phyloP scores from a whole-genome alignment of 2,797 vertebrate species.

The Peromyscus attwateri region DNA sequence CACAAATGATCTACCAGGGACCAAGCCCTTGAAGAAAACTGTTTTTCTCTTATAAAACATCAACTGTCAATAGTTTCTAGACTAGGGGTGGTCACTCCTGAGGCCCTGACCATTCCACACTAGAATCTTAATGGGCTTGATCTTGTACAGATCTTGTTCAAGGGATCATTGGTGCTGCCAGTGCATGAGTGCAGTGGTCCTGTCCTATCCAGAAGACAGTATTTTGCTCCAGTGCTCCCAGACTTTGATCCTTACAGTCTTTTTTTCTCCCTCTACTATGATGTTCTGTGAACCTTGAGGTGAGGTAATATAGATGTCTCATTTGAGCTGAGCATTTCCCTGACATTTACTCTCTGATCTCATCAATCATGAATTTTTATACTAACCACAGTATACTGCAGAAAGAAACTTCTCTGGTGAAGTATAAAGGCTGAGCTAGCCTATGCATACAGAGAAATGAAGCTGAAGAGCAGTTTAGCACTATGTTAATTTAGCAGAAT shows the following conservation, averaged over 20 bases:
- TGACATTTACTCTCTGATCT: not conserved
- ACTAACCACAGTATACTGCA: not conserved
- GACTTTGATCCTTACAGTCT: not conserved
- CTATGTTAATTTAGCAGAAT: not conserved
- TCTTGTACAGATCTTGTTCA: not conserved
- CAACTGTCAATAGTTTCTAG: not conserved
- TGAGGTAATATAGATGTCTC: not conserved
- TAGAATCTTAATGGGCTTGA: not conserved
- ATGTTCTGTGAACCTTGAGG: not conserved
- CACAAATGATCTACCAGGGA: not conserved
- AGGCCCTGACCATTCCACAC: not conserved
- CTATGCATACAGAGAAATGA: too few relatives aligned
- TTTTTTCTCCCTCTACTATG: not conserved
- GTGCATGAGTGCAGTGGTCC: too few relatives aligned
- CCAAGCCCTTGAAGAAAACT: not conserved
- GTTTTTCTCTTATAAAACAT: not conserved
- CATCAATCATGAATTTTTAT: not conserved
- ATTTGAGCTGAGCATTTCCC: not conserved
- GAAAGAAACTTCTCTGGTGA: not conserved
- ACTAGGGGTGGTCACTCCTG: too few relatives aligned
- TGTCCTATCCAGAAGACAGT: not conserved
- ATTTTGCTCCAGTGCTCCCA: not conserved
- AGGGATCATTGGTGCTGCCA: not conserved
- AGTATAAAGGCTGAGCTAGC: not conserved
- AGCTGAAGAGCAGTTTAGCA: not conserved